Base-by-base conservation (phyloP, 2,113 vertebrate genomes). In the Actenoides hombroni region DNA sequence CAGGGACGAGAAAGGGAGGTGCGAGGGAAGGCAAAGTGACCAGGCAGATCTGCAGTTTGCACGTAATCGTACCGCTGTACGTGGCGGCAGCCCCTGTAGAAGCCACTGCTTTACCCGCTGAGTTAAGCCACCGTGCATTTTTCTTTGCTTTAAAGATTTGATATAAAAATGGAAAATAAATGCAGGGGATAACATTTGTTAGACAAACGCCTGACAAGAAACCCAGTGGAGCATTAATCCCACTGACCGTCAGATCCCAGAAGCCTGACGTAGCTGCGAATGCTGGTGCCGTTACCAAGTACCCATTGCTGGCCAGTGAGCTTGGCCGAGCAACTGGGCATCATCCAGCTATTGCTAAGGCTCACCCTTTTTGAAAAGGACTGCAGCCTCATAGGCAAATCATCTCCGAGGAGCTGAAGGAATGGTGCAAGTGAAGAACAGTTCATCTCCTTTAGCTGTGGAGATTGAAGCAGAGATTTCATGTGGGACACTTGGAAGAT, bases 41-140 rank as follows among this genome's bases (percentile, higher is more conserved):
- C 2, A 13, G 23, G 39, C 1, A 14, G 25, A 12, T 5, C 17
- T 2, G 5, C 1, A 65, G 39, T 20, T 42, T 10, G 33, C 23
- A 11, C 8, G 0, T 7, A 3, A 2, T 46, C 44, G 18, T 3
- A 2, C 25, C 26, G 0, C 4, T 5, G 26, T 4, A 7, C 3
- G 3, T 2, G 48, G 44, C 0, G 0, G 13, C 77, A 20, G 65
- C 37, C 71, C 7, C 0, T 2, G 21, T n/a, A 4, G 53, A 64
- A 29, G 12, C 10, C 35, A 8, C 13, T 4, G 51, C 9, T 74
- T 65, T 2, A 29, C 68, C 2, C 2, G 1, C 20, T 2, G 6
- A 16, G 63, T 21, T 59, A 48, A 57, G 40, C 28, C 0, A 0
- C 1, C 24, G 7, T 51, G 9, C 5, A 1, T 35, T 31, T 18